Percentiles rank a stretch among this genome's conserved stretches.
Conservation (phyloP, 2,888 invertebrate species). For the Muscina levida region DNA sequence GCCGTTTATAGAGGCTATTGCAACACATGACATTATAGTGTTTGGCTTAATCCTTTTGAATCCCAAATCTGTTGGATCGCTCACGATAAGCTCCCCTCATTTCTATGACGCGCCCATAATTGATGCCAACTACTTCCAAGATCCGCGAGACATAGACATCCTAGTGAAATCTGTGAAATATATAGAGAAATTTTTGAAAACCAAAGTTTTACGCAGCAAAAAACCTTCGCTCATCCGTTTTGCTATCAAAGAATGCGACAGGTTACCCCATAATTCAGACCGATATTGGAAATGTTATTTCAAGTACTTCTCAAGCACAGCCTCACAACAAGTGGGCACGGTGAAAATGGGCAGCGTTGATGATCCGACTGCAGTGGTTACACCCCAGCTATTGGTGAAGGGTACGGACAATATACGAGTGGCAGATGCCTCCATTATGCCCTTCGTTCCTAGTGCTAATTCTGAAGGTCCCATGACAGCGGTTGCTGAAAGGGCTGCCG, state of each 20-base stretch:
- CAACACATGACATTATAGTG: constrained; percentile 74
- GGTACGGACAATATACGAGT: constrained; percentile 85
- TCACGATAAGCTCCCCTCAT: constrained; percentile 81
- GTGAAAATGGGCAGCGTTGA: constrained; percentile 85
- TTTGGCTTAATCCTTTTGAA: constrained; percentile 78
- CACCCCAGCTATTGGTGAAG: constrained; percentile 84
- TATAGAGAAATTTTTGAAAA: constrained; percentile 76
- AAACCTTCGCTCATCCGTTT: constrained; percentile 71
- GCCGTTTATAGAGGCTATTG: constrained; percentile 53
- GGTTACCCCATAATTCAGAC: constrained; percentile 67
- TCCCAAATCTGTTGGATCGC: constrained; percentile 81
- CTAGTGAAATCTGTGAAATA: constrained; percentile 81
- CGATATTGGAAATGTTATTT: constrained; percentile 86
- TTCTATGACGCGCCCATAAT: constrained; percentile 83
- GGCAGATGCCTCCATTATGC: constrained; percentile 90
- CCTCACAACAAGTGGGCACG: constrained; percentile 86
- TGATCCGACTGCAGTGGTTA: constrained; percentile 85
- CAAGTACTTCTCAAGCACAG: constrained; percentile 84
- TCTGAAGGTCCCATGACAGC: constrained; percentile 91
- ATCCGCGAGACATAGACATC: constrained; percentile 82
- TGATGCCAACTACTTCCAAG: constrained; percentile 84
- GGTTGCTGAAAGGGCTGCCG: constrained; percentile 84
- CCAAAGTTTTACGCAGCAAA: constrained; percentile 77
- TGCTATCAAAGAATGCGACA: constrained; percentile 72
- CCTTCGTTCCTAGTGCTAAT: constrained; percentile 84